A percentile compares a stretch with the other conserved stretches of the same genome.
These are phyloP conservation scores for Ips nitidus DNA, from an alignment of 1,140 invertebrate genomes.

Conservation along the genomic window DNA sequence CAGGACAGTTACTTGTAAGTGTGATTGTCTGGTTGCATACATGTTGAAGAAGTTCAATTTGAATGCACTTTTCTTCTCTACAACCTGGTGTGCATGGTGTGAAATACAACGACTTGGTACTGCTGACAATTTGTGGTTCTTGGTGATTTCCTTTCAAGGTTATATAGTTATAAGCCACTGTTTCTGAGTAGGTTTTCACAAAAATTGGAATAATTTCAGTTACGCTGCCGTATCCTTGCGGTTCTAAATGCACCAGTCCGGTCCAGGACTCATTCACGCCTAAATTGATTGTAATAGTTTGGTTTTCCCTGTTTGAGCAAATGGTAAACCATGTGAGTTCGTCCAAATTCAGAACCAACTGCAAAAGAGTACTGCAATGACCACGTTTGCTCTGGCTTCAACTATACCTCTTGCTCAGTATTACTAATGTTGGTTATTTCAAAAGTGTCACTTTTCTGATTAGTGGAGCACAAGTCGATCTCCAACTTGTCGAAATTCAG, in stretches of 20 bases:
- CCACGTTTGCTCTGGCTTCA: no score
- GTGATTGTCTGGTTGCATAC: background rate
- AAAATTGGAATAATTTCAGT: conserved; percentile 31
- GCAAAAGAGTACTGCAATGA: no score
- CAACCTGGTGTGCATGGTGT: background rate
- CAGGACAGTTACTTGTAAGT: background rate
- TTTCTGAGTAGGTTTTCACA: conserved; percentile 32
- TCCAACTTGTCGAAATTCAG: conserved; percentile 22
- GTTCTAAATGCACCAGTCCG: no score
- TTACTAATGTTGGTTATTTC: conserved; percentile 21
- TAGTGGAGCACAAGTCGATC: conserved; percentile 11
- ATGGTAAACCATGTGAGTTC: no score
- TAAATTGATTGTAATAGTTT: no score
- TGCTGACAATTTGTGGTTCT: conserved; percentile 13
- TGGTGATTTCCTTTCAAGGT: conserved; percentile 29
- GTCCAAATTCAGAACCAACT: no score
- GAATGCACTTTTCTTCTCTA: conserved; percentile 7
- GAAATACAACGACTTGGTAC: conserved; percentile 13
- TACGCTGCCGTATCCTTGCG: conserved; percentile 18
- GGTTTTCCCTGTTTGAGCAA: no score
- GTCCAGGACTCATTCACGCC: no score
- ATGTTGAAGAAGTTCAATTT: conserved; percentile 18
- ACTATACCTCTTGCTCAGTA: background rate
- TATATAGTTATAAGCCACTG: conserved; percentile 35
- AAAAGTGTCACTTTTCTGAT: background rate